Percentiles rank a stretch among this genome's conserved stretches.
Conservation (phyloP, 2,797 vertebrate species). For the Chrysocyon brachyurus region DNA sequence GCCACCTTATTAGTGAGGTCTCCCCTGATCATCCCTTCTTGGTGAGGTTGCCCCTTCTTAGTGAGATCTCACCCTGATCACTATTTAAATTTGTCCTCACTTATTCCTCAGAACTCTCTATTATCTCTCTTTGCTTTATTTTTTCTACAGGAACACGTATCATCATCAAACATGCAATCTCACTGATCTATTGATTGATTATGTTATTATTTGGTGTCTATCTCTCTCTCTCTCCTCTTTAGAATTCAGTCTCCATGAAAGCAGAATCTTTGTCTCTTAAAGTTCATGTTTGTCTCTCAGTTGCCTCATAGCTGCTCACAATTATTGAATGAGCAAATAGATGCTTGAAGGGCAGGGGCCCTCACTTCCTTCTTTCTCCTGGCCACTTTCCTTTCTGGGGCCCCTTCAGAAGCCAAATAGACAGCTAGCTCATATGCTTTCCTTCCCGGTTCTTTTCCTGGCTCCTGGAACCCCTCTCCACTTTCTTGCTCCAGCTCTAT, state of each 20-base stretch:
- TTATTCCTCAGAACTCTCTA: neutral
- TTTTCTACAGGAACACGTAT: neutral
- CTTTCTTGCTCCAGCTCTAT: neutral
- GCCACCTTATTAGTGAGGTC: neutral
- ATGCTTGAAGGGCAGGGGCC: neutral
- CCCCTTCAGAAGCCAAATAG: neutral
- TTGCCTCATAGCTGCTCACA: neutral
- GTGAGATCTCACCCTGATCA: neutral
- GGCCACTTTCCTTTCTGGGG: neutral
- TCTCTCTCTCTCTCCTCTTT: neutral
- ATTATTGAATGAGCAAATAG: neutral
- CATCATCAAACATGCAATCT: neutral
- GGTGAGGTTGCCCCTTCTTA: neutral
- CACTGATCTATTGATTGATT: neutral
- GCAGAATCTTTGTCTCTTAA: neutral
- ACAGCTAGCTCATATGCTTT: neutral
- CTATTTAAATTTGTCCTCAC: neutral
- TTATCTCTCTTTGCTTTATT: neutral
- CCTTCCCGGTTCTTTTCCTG: neutral
- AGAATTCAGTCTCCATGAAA: neutral
- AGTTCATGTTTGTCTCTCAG: neutral
- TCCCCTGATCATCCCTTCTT: neutral
- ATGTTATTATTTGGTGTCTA: neutral
- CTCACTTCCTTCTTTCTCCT: neutral
- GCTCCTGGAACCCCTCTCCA: neutral